Evolutionary conservation across 2,113 vertebrate species (phyloP).

Genomic region (Rhea americana): DNA sequence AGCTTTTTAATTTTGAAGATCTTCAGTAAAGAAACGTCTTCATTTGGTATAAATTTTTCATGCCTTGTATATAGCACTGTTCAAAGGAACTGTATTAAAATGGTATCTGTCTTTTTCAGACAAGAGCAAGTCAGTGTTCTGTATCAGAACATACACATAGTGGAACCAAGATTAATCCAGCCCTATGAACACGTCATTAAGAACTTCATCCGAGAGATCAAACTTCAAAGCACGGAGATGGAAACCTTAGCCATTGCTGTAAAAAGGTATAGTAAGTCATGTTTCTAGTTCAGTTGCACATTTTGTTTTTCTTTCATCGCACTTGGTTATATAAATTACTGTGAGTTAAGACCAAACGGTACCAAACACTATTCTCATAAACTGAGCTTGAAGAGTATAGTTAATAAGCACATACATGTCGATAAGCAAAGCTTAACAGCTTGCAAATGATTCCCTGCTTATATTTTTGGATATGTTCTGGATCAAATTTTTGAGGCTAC

Average conservation of each 20-base stretch:
- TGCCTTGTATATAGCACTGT: neutral
- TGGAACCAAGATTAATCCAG: constrained; percentile 89
- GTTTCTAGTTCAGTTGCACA: neutral
- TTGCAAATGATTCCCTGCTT: neutral
- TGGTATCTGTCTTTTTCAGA: constrained; percentile 71
- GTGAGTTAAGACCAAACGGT: neutral
- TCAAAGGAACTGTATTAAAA: neutral
- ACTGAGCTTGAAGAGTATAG: neutral
- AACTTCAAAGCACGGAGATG: constrained; percentile 91
- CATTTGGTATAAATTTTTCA: neutral
- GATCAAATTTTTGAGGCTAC: neutral
- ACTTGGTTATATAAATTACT: neutral
- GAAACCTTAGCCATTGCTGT: constrained; percentile 91
- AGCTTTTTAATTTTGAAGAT: neutral
- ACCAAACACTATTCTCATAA: neutral
- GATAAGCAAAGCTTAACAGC: neutral
- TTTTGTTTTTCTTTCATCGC: neutral
- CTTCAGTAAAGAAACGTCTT: neutral
- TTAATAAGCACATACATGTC: neutral
- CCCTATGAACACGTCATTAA: constrained; percentile 89
- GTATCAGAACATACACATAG: constrained; percentile 92
- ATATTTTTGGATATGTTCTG: neutral
- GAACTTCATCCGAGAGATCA: constrained; percentile 92
- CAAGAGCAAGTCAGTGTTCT: constrained; percentile 86
- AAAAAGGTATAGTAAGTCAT: constrained; percentile 82